phyloP scores from a whole-genome alignment of 2,888 invertebrate species.

The Tiliacea aurago region DNA sequence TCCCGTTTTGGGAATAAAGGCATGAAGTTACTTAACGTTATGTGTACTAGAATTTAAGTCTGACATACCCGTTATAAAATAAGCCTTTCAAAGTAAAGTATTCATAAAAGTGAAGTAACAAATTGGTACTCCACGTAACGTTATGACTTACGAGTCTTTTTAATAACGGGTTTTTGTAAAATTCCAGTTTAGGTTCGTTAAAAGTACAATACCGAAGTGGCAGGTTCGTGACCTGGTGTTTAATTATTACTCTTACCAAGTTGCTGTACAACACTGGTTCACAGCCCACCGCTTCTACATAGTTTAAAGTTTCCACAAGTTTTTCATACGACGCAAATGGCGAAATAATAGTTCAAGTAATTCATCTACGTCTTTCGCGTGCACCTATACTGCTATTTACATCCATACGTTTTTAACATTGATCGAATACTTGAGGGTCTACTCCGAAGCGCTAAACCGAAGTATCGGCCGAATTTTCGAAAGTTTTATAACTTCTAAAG shows the following conservation, averaged over 20 bases:
- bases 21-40: background rate
- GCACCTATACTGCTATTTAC: background rate
- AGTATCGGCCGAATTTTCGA: too few relatives aligned
- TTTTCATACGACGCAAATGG: background rate
- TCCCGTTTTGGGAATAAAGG: too few relatives aligned
- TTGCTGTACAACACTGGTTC: conserved; percentile 17
- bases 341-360: background rate
- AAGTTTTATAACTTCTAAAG: too few relatives aligned
- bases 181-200: conserved; percentile 38
- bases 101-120: conserved; percentile 37
- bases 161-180: conserved; percentile 30
- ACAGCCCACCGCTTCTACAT: conserved; percentile 5
- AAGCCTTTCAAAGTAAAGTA: conserved; percentile 28
- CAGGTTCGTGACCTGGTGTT: conserved; percentile 48
- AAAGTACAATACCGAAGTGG: conserved; percentile 41
- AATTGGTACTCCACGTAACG: conserved; percentile 36
- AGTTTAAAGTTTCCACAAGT: conserved; percentile 34
- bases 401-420: background rate
- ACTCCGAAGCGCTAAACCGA: too few relatives aligned
- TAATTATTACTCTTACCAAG: conserved; percentile 42
- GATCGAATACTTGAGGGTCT: too few relatives aligned
- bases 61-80: conserved; percentile 9
- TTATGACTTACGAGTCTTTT: conserved; percentile 5
- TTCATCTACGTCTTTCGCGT: conserved; percentile 5
- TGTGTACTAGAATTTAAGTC: conserved; percentile 8